These are phyloP conservation scores for Spodoptera littoralis DNA, from an alignment of 2,888 invertebrate species.

Conservation along the genomic window DNA sequence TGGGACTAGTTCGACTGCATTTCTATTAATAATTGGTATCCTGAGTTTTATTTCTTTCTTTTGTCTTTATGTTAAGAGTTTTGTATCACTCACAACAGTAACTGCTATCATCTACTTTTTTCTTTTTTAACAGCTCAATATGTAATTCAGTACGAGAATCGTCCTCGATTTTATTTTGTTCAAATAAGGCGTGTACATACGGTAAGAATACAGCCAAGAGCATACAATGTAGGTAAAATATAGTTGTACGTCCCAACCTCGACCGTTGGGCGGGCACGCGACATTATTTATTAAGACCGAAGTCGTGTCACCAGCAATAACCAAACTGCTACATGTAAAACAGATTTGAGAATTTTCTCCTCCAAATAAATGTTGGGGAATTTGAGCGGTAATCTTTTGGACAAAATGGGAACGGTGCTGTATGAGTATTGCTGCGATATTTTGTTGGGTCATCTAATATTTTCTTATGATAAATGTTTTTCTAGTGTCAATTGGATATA, in stretches of 20 bases:
- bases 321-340: slow-evolving; percentile 57
- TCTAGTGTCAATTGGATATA: not conserved
- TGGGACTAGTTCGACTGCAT: slow-evolving; percentile 9
- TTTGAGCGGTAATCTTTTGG: slow-evolving; percentile 45
- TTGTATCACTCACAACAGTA: not conserved
- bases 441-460: slow-evolving; percentile 12
- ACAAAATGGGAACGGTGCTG: slow-evolving; percentile 20
- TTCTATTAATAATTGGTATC: slow-evolving; percentile 3
- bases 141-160: not conserved
- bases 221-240: slow-evolving; percentile 46
- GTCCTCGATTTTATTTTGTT: slow-evolving; percentile 25
- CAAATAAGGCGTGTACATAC: slow-evolving; percentile 27
- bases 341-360: slow-evolving; percentile 56
- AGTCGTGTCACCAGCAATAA: slow-evolving; percentile 59
- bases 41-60: not conserved
- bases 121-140: not conserved
- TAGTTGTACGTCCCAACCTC: slow-evolving; percentile 50
- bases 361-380: slow-evolving; percentile 35
- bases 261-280: slow-evolving; percentile 47
- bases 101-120: not conserved
- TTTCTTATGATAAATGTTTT: slow-evolving; percentile 28
- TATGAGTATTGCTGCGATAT: slow-evolving; percentile 19
- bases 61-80: not conserved
- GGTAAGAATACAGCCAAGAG: slow-evolving; percentile 26
- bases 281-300: slow-evolving; percentile 63